Percentiles rank a stretch among this genome's conserved stretches.
Evolutionary conservation across 2,797 vertebrate genomes (phyloP).

Genomic region (Nyctalus aviator): DNA sequence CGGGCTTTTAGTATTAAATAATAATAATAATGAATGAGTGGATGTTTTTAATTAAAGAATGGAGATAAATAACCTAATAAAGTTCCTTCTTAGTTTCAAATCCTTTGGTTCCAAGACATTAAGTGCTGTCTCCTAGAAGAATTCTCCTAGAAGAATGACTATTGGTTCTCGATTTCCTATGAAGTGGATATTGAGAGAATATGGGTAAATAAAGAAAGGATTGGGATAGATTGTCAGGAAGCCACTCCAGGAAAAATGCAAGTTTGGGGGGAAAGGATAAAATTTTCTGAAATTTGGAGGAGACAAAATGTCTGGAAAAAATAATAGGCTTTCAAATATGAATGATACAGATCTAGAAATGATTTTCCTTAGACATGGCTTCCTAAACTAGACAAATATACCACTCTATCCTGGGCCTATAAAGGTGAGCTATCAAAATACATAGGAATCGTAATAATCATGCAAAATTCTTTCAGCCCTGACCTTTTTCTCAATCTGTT

Average conservation of each 20-base stretch:
- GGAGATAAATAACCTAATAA: not conserved
- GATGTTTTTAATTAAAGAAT: not conserved
- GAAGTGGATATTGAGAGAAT: not conserved
- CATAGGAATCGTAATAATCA: not conserved
- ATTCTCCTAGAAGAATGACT: not conserved
- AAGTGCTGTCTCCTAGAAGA: not conserved
- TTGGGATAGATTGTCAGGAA: not conserved
- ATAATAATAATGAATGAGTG: not conserved
- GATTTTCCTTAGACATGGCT: not conserved
- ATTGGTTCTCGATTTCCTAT: not conserved
- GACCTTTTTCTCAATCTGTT: not conserved
- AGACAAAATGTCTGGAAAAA: not conserved
- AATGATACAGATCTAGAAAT: not conserved
- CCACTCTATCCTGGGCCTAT: not conserved
- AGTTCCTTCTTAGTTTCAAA: not conserved
- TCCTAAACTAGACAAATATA: constrained; percentile 5
- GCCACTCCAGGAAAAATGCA: not conserved
- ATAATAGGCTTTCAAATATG: not conserved
- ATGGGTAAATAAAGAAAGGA: not conserved
- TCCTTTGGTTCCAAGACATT: not conserved
- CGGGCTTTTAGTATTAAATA: too few relatives aligned
- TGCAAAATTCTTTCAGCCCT: not conserved
- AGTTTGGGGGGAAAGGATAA: not conserved
- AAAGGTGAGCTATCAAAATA: not conserved
- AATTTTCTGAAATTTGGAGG: not conserved